Evolutionary conservation across 2,113 vertebrate species (phyloP), one percentile per base, ranked within the genome.

Genomic region (Solenodon paradoxus): DNA sequence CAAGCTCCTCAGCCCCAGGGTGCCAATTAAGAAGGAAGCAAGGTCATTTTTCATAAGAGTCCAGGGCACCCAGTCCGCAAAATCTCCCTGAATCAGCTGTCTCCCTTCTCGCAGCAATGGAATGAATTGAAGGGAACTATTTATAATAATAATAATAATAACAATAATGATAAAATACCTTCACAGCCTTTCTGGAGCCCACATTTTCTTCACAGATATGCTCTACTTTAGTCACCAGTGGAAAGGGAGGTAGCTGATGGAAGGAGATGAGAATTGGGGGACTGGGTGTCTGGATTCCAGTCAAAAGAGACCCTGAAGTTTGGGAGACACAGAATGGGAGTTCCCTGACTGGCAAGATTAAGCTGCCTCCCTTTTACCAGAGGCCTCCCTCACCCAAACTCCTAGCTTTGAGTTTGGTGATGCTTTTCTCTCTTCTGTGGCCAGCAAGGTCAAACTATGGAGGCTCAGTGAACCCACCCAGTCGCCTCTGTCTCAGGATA

Each of bases 1-100:
- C 78, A 6, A 79, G 38, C n/a, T 89, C 75, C 75, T 86, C 75
- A 92, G 90, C 40, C 79, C 68, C 79, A 77, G 69, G 40, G 69
- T 95, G 68, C 74, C 88, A 96, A 77, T 84, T 95, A 97, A 93
- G 51, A 93, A 95, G 57, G 95, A 93, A 93, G 64, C 59, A 64
- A 95, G 63, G 53, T 81, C 92, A 88, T 61, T 93, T 95, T 86
- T 83, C n/a, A 95, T 47, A 87, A 30, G 75, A 92, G 61, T 81
- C 88, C 85, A 95, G 79, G n/a, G 84, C 35, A 82, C 13, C 30
- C 20, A 95, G 57, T 66, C 84, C 59, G 84, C 80, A 96, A 92
- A 97, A 95, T 93, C 63, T 95, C 61, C 66, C 93, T 95, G 95
- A 96, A 93, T 94, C 92, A 95, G 59, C 77, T 92, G 26, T 96